Evolutionary conservation across 1,140 invertebrate genomes (phyloP).

Genomic region (Popillia japonica): DNA sequence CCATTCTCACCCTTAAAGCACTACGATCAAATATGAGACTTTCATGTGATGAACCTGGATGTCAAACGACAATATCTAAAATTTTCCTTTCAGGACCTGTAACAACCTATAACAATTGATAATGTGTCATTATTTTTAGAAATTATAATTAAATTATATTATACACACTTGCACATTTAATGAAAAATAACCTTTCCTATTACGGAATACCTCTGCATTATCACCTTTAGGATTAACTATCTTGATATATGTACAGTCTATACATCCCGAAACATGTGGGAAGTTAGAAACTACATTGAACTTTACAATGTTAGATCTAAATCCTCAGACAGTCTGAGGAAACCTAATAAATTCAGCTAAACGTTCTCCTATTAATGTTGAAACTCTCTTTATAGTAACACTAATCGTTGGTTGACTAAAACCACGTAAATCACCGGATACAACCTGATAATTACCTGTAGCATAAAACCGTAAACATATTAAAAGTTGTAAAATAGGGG

Average conservation of each 20-base stretch:
- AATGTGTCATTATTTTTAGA: background rate
- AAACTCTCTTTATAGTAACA: too few relatives aligned
- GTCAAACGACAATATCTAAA: background rate
- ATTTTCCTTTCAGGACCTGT: background rate
- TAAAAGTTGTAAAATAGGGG: too few relatives aligned
- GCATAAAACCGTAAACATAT: too few relatives aligned
- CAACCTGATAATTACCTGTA: too few relatives aligned
- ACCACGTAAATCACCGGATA: too few relatives aligned
- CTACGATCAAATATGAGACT: background rate
- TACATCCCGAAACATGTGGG: slow-evolving; percentile 12
- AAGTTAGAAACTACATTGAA: slow-evolving; percentile 2
- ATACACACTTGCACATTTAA: slow-evolving; percentile 25
- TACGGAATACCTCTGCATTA: slow-evolving; percentile 1
- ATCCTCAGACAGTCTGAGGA: too few relatives aligned
- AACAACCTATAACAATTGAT: background rate
- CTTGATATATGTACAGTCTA: slow-evolving; percentile 27
- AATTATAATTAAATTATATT: too few relatives aligned
- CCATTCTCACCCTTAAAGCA: background rate
- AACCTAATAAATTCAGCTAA: too few relatives aligned
- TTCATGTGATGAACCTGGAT: slow-evolving; percentile 9
- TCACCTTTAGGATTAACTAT: slow-evolving; percentile 14
- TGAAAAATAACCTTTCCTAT: slow-evolving; percentile 32
- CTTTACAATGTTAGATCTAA: too few relatives aligned
- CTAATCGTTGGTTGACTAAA: too few relatives aligned
- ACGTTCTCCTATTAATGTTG: too few relatives aligned